Evolutionary conservation across 2,888 invertebrate genomes (phyloP), one percentile per base, ranked within the genome.

Genomic region (Thymelicus lineola): DNA sequence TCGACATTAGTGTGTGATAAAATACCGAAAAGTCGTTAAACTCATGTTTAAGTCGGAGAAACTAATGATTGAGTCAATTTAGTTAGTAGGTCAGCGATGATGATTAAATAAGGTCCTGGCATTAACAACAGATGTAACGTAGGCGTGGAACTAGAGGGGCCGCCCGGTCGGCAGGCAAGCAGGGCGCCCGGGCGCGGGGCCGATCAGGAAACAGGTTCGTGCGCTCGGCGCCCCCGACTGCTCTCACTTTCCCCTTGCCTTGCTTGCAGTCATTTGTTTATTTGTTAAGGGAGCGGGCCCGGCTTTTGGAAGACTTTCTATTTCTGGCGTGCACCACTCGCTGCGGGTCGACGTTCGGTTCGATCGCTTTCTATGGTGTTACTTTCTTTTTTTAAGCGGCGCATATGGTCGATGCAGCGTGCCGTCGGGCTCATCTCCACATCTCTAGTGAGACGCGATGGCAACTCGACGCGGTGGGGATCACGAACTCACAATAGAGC

Each of bases 291-390:
- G 91, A 91, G 84, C 86, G 77, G 80, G 82, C 80, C 77, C 79
- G 77, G 84, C 86, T 90, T 90, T 90, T 84, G 87, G 89, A 87
- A 82, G 84, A 92, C 93, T 93, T 93, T 93, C 93, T 93, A 92
- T 93, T 93, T 93, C 92, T 90, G 90, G 87, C 88, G 85, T 73
- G 82, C 84, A 85, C 83, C 86, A 86, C 84, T 89, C 86, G 85
- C 86, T 81, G 78, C 90, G 88, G 90, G 91, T 91, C 91, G 91
- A 89, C 84, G 92, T 80, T 86, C 91, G 86, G 78, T 81, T 83
- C 82, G 82, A 83, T 86, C 89, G 90, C 93, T 93, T 93, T 93
- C 93, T 92, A 92, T 86, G 86, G 82, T 78, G 86, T 87, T 88
- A 92, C 91, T 92, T 93, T 93, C 92, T 91, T 92, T 93, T 48